These are phyloP conservation scores for Gymnocheta viridis DNA, from an alignment of 2,888 invertebrate genomes.

Conservation along the genomic window DNA sequence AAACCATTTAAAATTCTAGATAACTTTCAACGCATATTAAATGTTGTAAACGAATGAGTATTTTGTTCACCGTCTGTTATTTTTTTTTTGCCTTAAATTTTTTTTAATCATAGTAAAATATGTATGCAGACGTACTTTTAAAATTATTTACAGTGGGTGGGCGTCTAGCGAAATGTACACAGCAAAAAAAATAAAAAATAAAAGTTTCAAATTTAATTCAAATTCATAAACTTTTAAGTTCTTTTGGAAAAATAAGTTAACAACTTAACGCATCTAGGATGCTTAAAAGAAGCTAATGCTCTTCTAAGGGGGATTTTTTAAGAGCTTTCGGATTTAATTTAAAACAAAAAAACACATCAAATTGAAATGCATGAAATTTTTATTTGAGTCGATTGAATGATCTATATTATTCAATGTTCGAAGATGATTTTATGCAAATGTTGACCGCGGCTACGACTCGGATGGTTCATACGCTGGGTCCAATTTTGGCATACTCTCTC, in stretches of 20 bases:
- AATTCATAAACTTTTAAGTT: neutral
- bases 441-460: too few species aligned
- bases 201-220: neutral
- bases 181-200: slow-evolving; percentile 23
- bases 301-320: too few species aligned
- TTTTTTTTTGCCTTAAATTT: slow-evolving; percentile 17
- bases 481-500: too few species aligned
- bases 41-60: neutral
- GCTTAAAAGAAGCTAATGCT: too few species aligned
- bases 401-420: too few species aligned
- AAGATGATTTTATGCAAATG: too few species aligned
- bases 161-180: slow-evolving; percentile 21
- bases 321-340: too few species aligned
- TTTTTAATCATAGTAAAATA: slow-evolving; percentile 48
- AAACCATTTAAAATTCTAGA: slow-evolving; percentile 46
- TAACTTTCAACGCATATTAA: slow-evolving; percentile 29
- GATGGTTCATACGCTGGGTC: too few species aligned
- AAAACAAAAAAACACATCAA: too few species aligned
- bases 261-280: neutral
- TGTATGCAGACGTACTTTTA: neutral
- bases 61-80: neutral
- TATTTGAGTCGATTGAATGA: too few species aligned
- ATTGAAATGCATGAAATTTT: too few species aligned
- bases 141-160: slow-evolving; percentile 50
- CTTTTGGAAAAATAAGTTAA: neutral